Base-by-base conservation (phyloP, 2,113 vertebrate species). In the Glaucidium brasilianum region DNA sequence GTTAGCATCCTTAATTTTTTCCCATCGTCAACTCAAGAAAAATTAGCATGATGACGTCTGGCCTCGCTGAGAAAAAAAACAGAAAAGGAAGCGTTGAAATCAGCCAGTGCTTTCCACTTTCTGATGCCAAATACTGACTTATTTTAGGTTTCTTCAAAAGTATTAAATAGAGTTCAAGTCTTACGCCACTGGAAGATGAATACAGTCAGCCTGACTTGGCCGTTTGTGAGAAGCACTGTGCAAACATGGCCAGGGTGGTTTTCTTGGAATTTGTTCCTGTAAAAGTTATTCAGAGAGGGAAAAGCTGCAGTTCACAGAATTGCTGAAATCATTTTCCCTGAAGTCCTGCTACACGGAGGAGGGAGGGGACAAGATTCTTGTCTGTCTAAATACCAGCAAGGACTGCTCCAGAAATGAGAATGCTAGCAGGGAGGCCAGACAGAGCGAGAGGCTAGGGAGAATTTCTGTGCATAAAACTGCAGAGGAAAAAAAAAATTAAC, bases 291-390 rank as follows among this genome's bases (percentile, higher is more conserved):
- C 60, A 58, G 84, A 53, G 39, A 53, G 14, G 37, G 19, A 15
- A 45, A 66, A 85, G 6, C 20, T 79, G 30, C 47, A 34, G 5
- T 62, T 50, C 81, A 34, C 43, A 50, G 43, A 74, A 58, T 2
- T 1, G 3, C n/a, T 52, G 30, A 13, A 64, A 58, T 39, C 0
- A 0, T 13, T 75, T 29, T 64, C 18, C 75, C 75, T 3, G 2
- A 76, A 83, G 39, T 15, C 13, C 23, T 1, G 1, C 29, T 9
- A 15, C 0, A 0, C 0, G 27, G 27, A 27, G 34, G 26, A 73
- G 32, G 19, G 34, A 84, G 11, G 41, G 60, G 27, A 74, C 0
- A 1, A 41, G 60, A 18, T 12, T 39, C 41, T 43, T 29, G 17
- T 52, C n/a, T 45, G 27, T 32, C 26, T 37, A 15, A 77, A 49